Conservation (phyloP, 2,888 invertebrate genomes). For the Temnothorax ravouxi region DNA sequence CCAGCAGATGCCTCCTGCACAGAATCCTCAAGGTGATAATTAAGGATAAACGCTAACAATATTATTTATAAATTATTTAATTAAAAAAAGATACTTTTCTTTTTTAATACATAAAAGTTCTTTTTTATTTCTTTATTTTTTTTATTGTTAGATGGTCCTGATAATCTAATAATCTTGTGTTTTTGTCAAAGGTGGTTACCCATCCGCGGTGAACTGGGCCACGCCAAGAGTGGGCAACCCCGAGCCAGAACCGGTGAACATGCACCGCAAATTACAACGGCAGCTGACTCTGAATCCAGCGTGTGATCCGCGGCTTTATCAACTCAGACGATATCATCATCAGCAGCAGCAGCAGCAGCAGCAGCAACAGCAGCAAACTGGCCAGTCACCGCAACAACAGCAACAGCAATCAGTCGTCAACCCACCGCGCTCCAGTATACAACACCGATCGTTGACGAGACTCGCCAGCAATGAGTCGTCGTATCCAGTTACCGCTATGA, state of each 20-base stretch:
- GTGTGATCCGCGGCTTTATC: slow-evolving; percentile 91
- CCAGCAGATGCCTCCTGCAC: slow-evolving; percentile 71
- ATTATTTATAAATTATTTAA: background rate
- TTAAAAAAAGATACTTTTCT: background rate
- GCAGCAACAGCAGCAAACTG: slow-evolving; percentile 79
- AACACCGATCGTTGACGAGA: slow-evolving; percentile 81
- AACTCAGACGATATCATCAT: slow-evolving; percentile 84
- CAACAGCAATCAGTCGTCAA: slow-evolving; percentile 75
- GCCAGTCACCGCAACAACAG: slow-evolving; percentile 75
- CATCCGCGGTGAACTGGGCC: slow-evolving; percentile 81
- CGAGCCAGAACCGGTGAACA: slow-evolving; percentile 87
- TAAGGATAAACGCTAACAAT: background rate
- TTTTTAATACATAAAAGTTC: background rate
- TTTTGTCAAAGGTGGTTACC: slow-evolving; percentile 75
- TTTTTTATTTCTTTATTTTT: background rate
- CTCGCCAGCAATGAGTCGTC: slow-evolving; percentile 82
- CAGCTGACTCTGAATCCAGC: slow-evolving; percentile 94
- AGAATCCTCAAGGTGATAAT: slow-evolving; percentile 62
- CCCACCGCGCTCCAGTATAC: slow-evolving; percentile 76
- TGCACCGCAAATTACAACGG: slow-evolving; percentile 93
- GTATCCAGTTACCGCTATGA: slow-evolving; percentile 77
- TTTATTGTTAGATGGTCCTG: background rate
- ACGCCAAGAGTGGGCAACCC: slow-evolving; percentile 79
- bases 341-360: no score
- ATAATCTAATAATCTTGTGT: slow-evolving; percentile 2